A percentile compares a stretch with the other conserved stretches of the same genome.
Conservation (phyloP, 2,113 vertebrate species). For the Dromiciops gliroides region DNA sequence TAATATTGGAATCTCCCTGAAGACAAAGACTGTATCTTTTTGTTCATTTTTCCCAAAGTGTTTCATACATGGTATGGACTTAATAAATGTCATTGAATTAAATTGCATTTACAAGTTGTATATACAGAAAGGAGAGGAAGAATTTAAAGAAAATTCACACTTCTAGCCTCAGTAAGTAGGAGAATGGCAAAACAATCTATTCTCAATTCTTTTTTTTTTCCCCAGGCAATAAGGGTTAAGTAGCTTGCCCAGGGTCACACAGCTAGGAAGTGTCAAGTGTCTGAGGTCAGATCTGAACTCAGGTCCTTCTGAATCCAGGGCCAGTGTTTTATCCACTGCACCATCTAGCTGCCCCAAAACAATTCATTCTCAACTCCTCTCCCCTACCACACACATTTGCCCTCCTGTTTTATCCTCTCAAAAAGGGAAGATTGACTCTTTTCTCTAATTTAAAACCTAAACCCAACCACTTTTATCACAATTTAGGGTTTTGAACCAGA, state of each 20-base stretch:
- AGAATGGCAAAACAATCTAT: not conserved
- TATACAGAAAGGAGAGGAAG: not conserved
- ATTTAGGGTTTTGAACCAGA: not conserved
- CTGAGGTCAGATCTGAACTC: too few species aligned
- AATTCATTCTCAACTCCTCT: not conserved
- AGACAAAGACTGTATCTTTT: not conserved
- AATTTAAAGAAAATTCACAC: not conserved
- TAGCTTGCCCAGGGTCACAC: too few species aligned
- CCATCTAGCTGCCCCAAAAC: too few species aligned
- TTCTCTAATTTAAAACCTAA: not conserved
- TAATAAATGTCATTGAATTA: not conserved
- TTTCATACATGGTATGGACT: not conserved
- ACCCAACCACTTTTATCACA: not conserved
- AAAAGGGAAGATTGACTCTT: not conserved
- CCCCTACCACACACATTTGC: not conserved
- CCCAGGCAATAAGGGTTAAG: too few species aligned
- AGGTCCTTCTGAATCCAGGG: too few species aligned
- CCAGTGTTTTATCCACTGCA: too few species aligned
- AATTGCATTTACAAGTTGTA: not conserved
- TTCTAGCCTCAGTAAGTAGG: not conserved
- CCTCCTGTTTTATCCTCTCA: not conserved
- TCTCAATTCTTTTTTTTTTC: too few species aligned
- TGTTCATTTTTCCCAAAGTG: not conserved
- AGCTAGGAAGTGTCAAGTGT: too few species aligned
- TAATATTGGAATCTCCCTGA: not conserved